Base-by-base conservation (phyloP, 2,797 vertebrate species). In the Amblyopsis hoosieri region DNA sequence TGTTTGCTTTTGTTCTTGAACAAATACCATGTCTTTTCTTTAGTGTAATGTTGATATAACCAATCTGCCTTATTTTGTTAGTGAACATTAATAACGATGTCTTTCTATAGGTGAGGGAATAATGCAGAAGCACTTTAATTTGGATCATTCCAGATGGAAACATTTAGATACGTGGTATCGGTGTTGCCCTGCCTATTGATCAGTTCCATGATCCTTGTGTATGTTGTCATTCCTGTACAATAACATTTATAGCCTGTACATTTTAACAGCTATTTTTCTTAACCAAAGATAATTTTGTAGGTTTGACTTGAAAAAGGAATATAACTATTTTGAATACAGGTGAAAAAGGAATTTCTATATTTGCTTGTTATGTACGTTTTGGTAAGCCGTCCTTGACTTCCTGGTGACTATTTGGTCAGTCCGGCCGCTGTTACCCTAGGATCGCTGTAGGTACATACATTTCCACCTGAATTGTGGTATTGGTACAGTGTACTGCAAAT, bases 111-210 rank as follows among this genome's bases (percentile, higher is more conserved):
- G 81, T 89, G 87, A 91, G 88, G 87, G 85, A 92, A 88, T 87
- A 81, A 88, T 85, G 86, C 95, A 82, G 84, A 93, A 93, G 97
- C 97, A 99, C 97, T 99, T 99, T 99, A 95, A 37, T 97, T 93
- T 96, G 95, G 94, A 94, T 79, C 85, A 69, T 80, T 91, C 94
- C 94, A 94, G 92, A 95, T 96, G 82, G 59, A 86, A 90, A 91
- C 85, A 88, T 94, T 91, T 93, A 92, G 96, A 98, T 98, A 97
- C 96, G 85, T 95, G 86, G 96, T 98, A 95, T 99, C 96, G 92
- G 88, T 78, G 71, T 78, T 79, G 29, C 37, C 33, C 82, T 89
- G 84, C 85, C 80, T 93, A 93, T 95, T 55, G 97, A 98, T 99
- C 97, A 99, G 97, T 99, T 99, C 75, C 94, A 98, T 98, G 97